A percentile compares a stretch with the other conserved stretches of the same genome.
phyloP scores from a whole-genome alignment of 2,797 vertebrate species.

The Anguilla marmorata region DNA sequence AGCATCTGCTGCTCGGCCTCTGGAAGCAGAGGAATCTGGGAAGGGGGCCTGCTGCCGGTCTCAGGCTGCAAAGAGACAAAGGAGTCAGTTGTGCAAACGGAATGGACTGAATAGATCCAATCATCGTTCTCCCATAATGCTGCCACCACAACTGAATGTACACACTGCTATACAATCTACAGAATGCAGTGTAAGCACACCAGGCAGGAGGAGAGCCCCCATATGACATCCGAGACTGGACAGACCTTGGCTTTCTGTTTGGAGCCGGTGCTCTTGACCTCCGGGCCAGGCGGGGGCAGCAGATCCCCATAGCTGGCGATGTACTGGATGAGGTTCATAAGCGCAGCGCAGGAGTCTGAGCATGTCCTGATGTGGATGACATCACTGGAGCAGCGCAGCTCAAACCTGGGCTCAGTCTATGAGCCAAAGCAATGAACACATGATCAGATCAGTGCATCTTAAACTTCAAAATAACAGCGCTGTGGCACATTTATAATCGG shows the following conservation, averaged over 20 bases:
- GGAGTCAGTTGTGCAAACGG: neutral
- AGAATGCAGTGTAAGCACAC: conserved; percentile 11
- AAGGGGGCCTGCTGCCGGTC: conserved; percentile 62
- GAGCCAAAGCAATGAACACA: neutral
- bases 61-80: conserved; percentile 71
- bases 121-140: neutral
- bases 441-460: neutral
- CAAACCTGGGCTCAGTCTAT: conserved; percentile 84
- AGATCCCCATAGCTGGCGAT: conserved; percentile 94
- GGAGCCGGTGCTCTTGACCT: conserved; percentile 67
- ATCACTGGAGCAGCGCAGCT: conserved; percentile 95
- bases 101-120: neutral
- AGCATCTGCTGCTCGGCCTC: conserved; percentile 93
- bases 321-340: conserved; percentile 99
- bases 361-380: conserved; percentile 92
- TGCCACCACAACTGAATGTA: neutral
- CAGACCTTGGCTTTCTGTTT: conserved; percentile 82
- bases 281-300: conserved; percentile 73
- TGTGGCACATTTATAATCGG: neutral
- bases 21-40: conserved; percentile 78
- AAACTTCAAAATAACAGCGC: neutral
- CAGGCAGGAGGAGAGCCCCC: neutral
- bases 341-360: conserved; percentile 92
- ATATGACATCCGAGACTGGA: neutral
- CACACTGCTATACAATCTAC: neutral